Evolutionary conservation across 2,113 vertebrate genomes (phyloP).

Genomic region (Entosphenus tridentatus): DNA sequence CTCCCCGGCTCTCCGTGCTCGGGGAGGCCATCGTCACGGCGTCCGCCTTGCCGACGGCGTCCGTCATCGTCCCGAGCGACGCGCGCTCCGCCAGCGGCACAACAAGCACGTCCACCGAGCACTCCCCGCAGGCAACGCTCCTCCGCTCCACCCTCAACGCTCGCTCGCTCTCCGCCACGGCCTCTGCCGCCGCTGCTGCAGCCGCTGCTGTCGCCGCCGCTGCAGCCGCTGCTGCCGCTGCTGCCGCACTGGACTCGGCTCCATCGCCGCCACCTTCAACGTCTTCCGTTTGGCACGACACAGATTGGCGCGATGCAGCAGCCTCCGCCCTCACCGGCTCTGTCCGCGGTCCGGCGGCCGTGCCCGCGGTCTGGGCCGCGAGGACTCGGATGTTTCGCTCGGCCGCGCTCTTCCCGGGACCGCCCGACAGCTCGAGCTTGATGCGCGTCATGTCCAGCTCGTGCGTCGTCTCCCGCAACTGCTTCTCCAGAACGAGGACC

Average conservation of each 20-base stretch:
- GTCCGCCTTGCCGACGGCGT: conserved; percentile 23
- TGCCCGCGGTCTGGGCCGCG: no score
- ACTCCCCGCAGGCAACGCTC: conserved; percentile 54
- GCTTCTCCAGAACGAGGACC: conserved; percentile 65
- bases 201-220: conserved; percentile 33
- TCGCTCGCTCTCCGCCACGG: not conserved
- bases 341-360: no score
- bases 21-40: conserved; percentile 32
- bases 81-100: conserved; percentile 18
- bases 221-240: conserved; percentile 27
- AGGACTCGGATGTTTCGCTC: conserved; percentile 22
- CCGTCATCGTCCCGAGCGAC: conserved; percentile 30
- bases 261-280: conserved; percentile 15
- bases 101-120: conserved; percentile 33
- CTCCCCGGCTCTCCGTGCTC: conserved; percentile 24
- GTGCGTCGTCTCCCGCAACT: conserved; percentile 66
- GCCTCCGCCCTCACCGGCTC: no score
- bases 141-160: conserved; percentile 16
- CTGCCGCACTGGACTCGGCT: conserved; percentile 20
- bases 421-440: conserved; percentile 70
- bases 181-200: conserved; percentile 38
- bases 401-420: conserved; percentile 51
- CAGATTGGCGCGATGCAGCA: no score
- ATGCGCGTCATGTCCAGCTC: conserved; percentile 81
- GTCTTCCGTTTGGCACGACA: no score